A percentile compares a stretch with the other conserved stretches of the same genome.
phyloP scores from a whole-genome alignment of 2,113 vertebrate genomes.

The Caranx ignobilis region DNA sequence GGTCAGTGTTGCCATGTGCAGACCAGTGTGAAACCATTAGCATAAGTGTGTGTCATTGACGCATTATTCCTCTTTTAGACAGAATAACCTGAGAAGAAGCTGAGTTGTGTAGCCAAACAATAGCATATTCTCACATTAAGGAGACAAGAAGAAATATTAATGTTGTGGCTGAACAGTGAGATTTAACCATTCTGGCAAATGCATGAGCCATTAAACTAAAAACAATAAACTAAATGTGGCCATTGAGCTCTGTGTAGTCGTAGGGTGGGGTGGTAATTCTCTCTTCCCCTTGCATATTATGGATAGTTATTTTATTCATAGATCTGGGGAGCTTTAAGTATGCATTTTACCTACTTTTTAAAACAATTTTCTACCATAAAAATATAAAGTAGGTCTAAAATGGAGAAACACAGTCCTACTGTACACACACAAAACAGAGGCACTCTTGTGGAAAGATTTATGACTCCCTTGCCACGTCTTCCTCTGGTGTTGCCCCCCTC shows the following conservation, averaged over 20 bases:
- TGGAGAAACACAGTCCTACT: not conserved
- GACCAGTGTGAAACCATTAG: too few relatives aligned
- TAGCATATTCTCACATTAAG: not conserved
- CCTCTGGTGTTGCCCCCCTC: slow-evolving; percentile 36
- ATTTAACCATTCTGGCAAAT: not conserved
- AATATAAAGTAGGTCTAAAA: slow-evolving; percentile 2
- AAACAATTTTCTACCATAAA: not conserved
- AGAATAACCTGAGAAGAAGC: too few relatives aligned
- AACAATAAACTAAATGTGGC: slow-evolving; percentile 1
- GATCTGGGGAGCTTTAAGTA: not conserved
- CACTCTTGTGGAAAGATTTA: slow-evolving; percentile 49
- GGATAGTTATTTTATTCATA: not conserved
- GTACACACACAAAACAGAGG: slow-evolving; percentile 9
- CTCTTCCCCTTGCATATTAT: not conserved
- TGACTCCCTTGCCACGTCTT: slow-evolving; percentile 32
- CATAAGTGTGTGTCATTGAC: too few relatives aligned
- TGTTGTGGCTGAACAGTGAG: not conserved
- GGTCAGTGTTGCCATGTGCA: not conserved
- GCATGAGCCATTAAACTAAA: not conserved
- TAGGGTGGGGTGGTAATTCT: not conserved
- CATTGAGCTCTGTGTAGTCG: not conserved
- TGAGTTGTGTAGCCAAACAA: not conserved
- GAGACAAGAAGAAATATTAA: not conserved
- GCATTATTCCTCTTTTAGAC: too few relatives aligned
- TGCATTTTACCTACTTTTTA: slow-evolving; percentile 10